Percentiles rank a stretch among this genome's conserved stretches.
Evolutionary conservation across 2,888 invertebrate genomes (phyloP).

Genomic region (Hylaea fasciaria): DNA sequence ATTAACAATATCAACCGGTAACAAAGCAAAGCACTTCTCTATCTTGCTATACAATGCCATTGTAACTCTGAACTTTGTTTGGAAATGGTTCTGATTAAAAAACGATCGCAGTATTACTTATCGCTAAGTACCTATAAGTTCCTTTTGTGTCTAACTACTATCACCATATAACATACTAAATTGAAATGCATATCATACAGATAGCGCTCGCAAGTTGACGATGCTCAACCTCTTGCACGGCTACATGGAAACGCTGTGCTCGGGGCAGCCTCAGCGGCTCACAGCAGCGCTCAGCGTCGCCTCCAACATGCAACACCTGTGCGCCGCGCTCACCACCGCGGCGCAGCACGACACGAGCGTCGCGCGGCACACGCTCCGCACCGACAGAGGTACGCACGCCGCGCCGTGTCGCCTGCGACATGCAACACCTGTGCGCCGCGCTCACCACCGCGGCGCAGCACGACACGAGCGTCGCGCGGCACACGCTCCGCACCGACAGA

Average conservation of each 20-base stretch:
- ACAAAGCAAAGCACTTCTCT: no score
- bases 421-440: conserved; percentile 29
- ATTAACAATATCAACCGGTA: no score
- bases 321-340: conserved; percentile 64
- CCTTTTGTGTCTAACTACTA: no score
- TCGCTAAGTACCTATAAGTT: background rate
- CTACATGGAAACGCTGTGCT: conserved; percentile 84
- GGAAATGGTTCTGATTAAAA: no score
- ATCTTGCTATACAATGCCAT: no score
- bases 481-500: conserved; percentile 78
- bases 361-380: conserved; percentile 79
- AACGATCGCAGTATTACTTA: no score
- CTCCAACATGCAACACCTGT: conserved; percentile 83
- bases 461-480: conserved; percentile 55
- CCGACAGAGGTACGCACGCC: conserved; percentile 58
- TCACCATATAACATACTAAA: background rate
- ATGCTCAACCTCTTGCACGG: conserved; percentile 88
- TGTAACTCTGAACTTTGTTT: no score
- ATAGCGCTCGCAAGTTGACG: conserved; percentile 85
- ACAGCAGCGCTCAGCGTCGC: conserved; percentile 82
- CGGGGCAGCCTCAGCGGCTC: conserved; percentile 79
- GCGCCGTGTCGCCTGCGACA: no score
- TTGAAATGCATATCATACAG: conserved; percentile 55
- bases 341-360: conserved; percentile 49
- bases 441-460: conserved; percentile 57